Base-by-base conservation (phyloP, 2,797 vertebrate species). In the Danio kyathit region DNA sequence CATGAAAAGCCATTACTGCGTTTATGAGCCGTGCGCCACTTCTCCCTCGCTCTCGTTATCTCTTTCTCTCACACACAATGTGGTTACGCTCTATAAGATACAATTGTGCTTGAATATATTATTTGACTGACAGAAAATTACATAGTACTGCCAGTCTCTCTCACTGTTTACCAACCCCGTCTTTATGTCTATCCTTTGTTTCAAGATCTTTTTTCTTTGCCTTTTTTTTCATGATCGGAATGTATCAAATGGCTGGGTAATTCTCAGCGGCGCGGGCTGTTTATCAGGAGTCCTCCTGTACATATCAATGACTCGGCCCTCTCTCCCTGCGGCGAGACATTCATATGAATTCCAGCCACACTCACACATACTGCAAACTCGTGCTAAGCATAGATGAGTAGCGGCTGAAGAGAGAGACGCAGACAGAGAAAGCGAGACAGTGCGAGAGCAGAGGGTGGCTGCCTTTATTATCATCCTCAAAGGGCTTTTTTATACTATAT, bases 271-370 rank as follows among this genome's bases (percentile, higher is more conserved):
- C 89, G 87, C 87, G 44, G 90, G 90, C 90, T 93, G 94, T 94
- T 94, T 94, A 94, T 94, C 93, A 83, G 92, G 88, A 90, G 90
- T 91, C 91, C 90, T 91, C 89, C 92, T 64, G 91, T 92, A 95
- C 94, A 94, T 94, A 94, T 94, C 94, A 95, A 94, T 94, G 92
- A 94, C 91, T 92, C 79, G 85, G 89, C 88, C 88, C 89, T 90
- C 88, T 86, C 86, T 87, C 89, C 90, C 90, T 86, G 87, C 86
- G 66, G 87, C 90, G 89, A 90, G 88, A 89, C 89, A 86, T 91
- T 94, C 90, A 94, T 93, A 93, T 89, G 92, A 93, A 95, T 94
- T 94, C 93, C 90, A 94, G 92, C 92, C 93, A 93, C 93, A 91
- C 93, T 89, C 89, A 60, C 89, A 75, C 88, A 89, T 87, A 89